A percentile compares a stretch with the other conserved stretches of the same genome.
phyloP scores from a whole-genome alignment of 2,797 vertebrate species.

The Craterocephalus amniculus region DNA sequence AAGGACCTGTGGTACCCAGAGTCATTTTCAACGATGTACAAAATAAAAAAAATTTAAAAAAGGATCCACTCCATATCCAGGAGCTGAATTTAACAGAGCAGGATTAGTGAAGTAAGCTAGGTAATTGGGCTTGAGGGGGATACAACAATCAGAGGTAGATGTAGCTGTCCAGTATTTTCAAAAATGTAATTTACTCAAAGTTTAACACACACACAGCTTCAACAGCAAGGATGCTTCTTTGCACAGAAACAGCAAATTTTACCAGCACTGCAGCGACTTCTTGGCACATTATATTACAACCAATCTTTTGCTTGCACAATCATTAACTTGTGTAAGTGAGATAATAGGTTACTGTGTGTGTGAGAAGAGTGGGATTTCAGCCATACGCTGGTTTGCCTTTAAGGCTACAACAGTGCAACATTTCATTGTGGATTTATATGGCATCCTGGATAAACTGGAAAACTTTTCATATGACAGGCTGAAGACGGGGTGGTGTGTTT shows the following conservation, averaged over 20 bases:
- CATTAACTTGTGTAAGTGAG: slow-evolving; percentile 11
- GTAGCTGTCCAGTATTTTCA: neutral
- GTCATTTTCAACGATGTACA: slow-evolving; percentile 19
- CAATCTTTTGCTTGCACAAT: neutral
- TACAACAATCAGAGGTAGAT: slow-evolving; percentile 19
- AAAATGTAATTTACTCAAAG: neutral
- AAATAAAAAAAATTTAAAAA: too few species aligned
- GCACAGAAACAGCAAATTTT: neutral
- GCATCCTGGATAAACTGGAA: neutral
- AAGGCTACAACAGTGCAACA: slow-evolving; percentile 33
- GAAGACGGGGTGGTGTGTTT: neutral
- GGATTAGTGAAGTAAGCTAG: slow-evolving; percentile 32
- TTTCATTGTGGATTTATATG: slow-evolving; percentile 24
- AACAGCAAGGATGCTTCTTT: slow-evolving; percentile 4
- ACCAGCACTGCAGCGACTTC: slow-evolving; percentile 2
- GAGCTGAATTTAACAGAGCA: neutral
- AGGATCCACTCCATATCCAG: neutral
- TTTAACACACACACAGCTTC: neutral
- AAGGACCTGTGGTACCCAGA: neutral
- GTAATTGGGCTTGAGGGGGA: slow-evolving; percentile 19
- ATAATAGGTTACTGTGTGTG: slow-evolving; percentile 8
- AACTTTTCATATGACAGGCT: neutral
- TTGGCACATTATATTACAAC: slow-evolving; percentile 4
- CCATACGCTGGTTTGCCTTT: slow-evolving; percentile 44
- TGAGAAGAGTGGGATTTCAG: slow-evolving; percentile 19